phyloP scores from a whole-genome alignment of 2,888 invertebrate genomes.

The Lasioglossum marginatum region DNA sequence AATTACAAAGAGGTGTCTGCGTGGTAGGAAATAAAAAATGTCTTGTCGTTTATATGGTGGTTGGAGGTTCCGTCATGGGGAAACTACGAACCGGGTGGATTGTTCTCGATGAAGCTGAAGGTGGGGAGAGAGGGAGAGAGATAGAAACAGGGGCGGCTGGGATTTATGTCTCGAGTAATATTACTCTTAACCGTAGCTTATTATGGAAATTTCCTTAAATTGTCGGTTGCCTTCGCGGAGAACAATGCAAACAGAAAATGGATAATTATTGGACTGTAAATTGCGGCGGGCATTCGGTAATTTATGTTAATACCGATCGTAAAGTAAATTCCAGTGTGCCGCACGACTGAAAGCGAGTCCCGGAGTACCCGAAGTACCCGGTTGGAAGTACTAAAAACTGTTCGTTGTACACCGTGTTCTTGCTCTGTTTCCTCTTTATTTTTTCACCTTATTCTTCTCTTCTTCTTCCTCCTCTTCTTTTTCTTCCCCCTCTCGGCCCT shows the following conservation, averaged over 20 bases:
- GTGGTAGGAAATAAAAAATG: neutral
- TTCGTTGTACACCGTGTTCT: neutral
- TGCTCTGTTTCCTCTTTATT: neutral
- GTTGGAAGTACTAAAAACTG: neutral
- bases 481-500: neutral
- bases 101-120: conserved; percentile 55
- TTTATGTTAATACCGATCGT: conserved; percentile 76
- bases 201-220: conserved; percentile 78
- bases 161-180: conserved; percentile 74
- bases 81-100: conserved; percentile 20
- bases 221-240: conserved; percentile 67
- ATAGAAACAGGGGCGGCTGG: conserved; percentile 55
- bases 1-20: neutral
- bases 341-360: conserved; percentile 22
- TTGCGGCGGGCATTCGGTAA: conserved; percentile 63
- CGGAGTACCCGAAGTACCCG: conserved; percentile 16
- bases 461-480: neutral
- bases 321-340: conserved; percentile 63
- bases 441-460: neutral
- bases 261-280: conserved; percentile 77
- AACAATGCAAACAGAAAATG: conserved; percentile 80
- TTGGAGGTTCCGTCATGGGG: conserved; percentile 32
- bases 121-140: conserved; percentile 43
- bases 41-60: conserved; percentile 62
- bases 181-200: conserved; percentile 71